Evolutionary conservation across 2,113 vertebrate genomes (phyloP).

Genomic region (Tyrannus savana): DNA sequence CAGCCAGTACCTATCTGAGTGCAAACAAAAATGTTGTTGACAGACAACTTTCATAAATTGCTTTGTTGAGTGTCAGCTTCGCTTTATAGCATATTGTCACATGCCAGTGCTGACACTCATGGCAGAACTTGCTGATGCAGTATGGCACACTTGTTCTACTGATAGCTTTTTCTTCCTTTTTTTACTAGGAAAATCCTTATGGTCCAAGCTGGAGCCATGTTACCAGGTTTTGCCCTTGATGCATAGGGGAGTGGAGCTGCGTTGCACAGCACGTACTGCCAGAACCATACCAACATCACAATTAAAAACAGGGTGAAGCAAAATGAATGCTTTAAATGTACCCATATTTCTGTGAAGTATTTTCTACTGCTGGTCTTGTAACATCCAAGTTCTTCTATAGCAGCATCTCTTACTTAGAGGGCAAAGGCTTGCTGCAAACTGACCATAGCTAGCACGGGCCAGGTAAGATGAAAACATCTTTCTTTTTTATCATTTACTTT

Average conservation of each 20-base stretch:
- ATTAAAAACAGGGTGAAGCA: neutral
- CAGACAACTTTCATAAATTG: slow-evolving; percentile 21
- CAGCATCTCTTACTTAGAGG: neutral
- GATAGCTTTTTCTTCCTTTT: neutral
- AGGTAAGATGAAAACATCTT: neutral
- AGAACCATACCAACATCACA: neutral
- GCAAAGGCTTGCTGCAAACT: neutral
- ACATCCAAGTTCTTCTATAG: neutral
- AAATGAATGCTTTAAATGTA: neutral
- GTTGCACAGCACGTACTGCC: neutral
- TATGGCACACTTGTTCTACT: neutral
- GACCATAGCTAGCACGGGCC: neutral
- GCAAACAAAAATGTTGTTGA: slow-evolving; percentile 2
- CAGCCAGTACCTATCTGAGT: neutral
- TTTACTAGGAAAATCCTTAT: neutral
- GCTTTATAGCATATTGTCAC: neutral
- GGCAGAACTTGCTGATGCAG: neutral
- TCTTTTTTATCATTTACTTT: neutral
- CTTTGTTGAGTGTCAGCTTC: slow-evolving; percentile 22
- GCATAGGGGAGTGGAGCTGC: neutral
- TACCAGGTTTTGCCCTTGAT: neutral
- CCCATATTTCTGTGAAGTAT: neutral
- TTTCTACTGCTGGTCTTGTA: neutral
- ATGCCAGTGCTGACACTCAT: slow-evolving; percentile 1
- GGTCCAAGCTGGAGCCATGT: neutral